Evolutionary conservation across 1,140 invertebrate genomes (phyloP), one percentile per base, ranked within the genome.

Genomic region (Bombus soroeensis): DNA sequence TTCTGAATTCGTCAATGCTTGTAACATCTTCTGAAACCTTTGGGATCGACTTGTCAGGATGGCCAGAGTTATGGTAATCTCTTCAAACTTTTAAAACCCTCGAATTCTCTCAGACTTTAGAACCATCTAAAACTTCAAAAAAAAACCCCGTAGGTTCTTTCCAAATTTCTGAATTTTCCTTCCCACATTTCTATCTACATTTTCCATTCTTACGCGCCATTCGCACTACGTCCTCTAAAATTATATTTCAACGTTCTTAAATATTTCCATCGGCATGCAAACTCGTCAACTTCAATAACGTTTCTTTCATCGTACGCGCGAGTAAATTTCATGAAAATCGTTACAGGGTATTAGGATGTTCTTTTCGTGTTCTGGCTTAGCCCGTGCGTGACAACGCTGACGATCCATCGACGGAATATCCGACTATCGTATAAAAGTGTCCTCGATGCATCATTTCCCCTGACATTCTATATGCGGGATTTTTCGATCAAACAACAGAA

Each of bases 401-500:
- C 57, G 53, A 66, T 25, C 39, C 43, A 37, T 53, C 72, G 32
- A 53, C 25, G 41, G 28, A 18, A 76, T 75, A 37, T 59, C 72
- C 39, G 47, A 9, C 32, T 75, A 76, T 68, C 72, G 13, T 68
- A 10, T 34, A 57, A 75, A 53, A 70, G 41, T 39, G 73, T 70
- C 28, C 53, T 53, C 73, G 74, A 83, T 71, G 76, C 74, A 32
- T 71, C 73, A 34, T 83, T 37, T 28, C 13, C 32, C 10, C n/a
- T 71, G 82, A 57, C 47, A 28, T 59, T 57, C n/a, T 43, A 57
- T 34, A 43, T 6, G 37, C 4, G 47, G 32, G 53, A 43, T 34
- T 62, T 57, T 47, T 59, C 76, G 47, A 72, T 72, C 34, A 70
- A 83, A 83, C 64, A 71, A 71, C 37, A 25, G 39, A 71, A 34